A percentile compares a stretch with the other conserved stretches of the same genome.
Evolutionary conservation across 2,797 vertebrate genomes (phyloP).

Genomic region (Rachycentron canadum): DNA sequence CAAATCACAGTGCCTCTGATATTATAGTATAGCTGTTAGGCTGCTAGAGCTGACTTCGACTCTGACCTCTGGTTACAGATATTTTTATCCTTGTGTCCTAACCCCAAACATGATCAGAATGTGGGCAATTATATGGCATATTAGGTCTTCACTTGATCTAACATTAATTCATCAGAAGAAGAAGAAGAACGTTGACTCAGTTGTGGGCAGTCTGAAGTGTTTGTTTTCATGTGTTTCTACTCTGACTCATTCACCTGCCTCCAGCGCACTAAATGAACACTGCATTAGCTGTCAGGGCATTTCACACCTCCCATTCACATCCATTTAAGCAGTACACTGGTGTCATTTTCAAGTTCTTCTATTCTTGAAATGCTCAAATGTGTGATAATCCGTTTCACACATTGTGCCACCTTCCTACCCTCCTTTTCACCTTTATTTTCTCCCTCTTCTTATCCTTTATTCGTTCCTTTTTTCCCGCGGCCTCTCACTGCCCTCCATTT

Average conservation of each 20-base stretch:
- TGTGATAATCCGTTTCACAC: conserved; percentile 64
- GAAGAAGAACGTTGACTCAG: background rate
- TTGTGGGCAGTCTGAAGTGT: conserved; percentile 29
- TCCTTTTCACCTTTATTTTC: conserved; percentile 37
- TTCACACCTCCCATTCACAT: conserved; percentile 62
- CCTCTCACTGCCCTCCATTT: conserved; percentile 38
- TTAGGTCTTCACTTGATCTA: background rate
- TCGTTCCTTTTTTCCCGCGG: background rate
- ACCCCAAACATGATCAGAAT: background rate
- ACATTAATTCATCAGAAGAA: conserved; percentile 15
- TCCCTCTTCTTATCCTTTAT: conserved; percentile 12
- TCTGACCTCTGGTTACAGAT: conserved; percentile 41
- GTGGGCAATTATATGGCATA: background rate
- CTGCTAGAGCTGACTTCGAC: conserved; percentile 38
- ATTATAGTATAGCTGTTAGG: background rate
- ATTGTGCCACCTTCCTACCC: conserved; percentile 37
- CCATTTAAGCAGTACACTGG: conserved; percentile 50
- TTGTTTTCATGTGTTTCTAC: conserved; percentile 47
- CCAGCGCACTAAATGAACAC: conserved; percentile 39
- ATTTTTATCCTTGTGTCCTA: conserved; percentile 4
- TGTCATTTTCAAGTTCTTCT: conserved; percentile 53
- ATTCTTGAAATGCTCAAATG: conserved; percentile 59
- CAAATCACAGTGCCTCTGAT: conserved; percentile 51
- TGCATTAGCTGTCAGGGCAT: conserved; percentile 40
- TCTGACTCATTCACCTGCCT: conserved; percentile 57